A percentile compares a stretch with the other conserved stretches of the same genome.
phyloP scores from a whole-genome alignment of 2,888 invertebrate genomes.

The Rugalucina vietnamica region DNA sequence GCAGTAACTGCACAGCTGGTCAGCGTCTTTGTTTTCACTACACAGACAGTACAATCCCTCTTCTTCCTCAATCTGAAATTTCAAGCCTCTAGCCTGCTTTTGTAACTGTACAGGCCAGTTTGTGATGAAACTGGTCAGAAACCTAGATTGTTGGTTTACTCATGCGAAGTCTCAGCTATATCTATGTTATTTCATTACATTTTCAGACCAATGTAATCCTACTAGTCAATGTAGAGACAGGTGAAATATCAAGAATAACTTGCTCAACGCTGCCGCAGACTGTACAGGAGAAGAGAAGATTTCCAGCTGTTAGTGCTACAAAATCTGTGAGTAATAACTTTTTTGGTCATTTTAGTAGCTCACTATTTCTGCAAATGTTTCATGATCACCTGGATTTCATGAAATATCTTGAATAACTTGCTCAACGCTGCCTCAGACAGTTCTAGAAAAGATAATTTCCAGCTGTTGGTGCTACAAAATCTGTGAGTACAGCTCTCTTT shows the following conservation, averaged over 20 bases:
- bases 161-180: too few species aligned
- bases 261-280: slow-evolving; percentile 75
- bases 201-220: slow-evolving; percentile 80
- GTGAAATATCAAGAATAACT: slow-evolving; percentile 76
- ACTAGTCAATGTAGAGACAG: slow-evolving; percentile 78
- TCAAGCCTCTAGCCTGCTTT: too few species aligned
- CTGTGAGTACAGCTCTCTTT: slow-evolving; percentile 52
- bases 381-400: too few species aligned
- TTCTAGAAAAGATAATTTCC: slow-evolving; percentile 74
- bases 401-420: slow-evolving; percentile 75
- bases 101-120: too few species aligned
- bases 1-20: too few species aligned
- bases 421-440: slow-evolving; percentile 74
- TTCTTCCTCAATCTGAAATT: too few species aligned
- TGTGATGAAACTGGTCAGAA: too few species aligned
- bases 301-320: slow-evolving; percentile 65
- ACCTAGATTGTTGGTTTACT: too few species aligned
- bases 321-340: slow-evolving; percentile 56
- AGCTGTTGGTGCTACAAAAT: slow-evolving; percentile 59
- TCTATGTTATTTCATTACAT: neutral
- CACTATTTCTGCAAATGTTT: too few species aligned
- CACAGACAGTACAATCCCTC: too few species aligned
- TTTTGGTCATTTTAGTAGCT: too few species aligned
- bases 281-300: slow-evolving; percentile 73
- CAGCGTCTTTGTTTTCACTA: too few species aligned